These are phyloP conservation scores for Hapalemur alaotrensis DNA, from an alignment of 2,797 vertebrate genomes.

Conservation along the genomic window DNA sequence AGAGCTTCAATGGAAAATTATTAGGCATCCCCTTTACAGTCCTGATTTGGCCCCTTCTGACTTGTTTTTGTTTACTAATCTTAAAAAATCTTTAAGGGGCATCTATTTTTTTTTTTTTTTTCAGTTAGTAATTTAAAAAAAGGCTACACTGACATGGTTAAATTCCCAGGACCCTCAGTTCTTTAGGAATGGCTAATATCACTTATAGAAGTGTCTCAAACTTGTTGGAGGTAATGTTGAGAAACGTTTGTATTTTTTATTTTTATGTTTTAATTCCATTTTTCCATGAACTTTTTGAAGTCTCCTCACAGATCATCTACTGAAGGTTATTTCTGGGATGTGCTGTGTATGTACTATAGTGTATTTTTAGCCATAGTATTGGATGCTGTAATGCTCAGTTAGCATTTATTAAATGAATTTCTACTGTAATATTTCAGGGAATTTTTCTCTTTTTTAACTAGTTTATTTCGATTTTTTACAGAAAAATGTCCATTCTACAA, in stretches of 20 bases:
- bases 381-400: neutral
- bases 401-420: neutral
- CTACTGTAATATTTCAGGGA: neutral
- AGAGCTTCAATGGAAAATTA: neutral
- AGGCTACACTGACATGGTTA: neutral
- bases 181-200: neutral
- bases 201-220: neutral
- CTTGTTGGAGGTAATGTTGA: neutral
- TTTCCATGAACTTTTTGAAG: neutral
- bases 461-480: conserved; percentile 76
- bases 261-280: neutral
- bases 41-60: neutral
- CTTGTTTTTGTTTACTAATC: neutral
- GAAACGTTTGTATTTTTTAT: neutral
- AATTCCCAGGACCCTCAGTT: neutral
- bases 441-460: neutral
- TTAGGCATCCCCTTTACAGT: neutral
- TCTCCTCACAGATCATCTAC: neutral
- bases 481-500: conserved; percentile 99
- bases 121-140: neutral
- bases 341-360: neutral
- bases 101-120: neutral
- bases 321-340: neutral
- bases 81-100: neutral
- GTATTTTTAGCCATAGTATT: neutral